These are phyloP conservation scores for Anolis apletophallus DNA, from an alignment of 2,797 vertebrate genomes.

Conservation along the genomic window DNA sequence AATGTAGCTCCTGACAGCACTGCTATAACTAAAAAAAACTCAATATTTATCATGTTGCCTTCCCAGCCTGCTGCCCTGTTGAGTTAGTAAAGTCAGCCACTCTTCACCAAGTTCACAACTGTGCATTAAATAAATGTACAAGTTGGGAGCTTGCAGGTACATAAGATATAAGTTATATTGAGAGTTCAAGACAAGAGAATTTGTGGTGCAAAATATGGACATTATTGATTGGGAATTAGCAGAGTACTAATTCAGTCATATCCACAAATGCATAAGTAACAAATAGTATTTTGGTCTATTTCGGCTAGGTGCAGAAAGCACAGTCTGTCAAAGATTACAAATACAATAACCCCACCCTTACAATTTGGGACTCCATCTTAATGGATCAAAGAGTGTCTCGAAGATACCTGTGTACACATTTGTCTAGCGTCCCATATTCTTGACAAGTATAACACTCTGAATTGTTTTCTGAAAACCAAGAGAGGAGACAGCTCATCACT, in stretches of 20 bases:
- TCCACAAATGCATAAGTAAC: constrained; percentile 10
- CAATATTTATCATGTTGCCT: constrained; percentile 41
- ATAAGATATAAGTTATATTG: not conserved
- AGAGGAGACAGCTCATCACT: not conserved
- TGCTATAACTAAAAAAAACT: constrained; percentile 21
- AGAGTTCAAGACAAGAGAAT: no score
- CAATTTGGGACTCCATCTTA: constrained; percentile 16
- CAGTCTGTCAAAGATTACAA: constrained; percentile 17
- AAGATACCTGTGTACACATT: constrained; percentile 14
- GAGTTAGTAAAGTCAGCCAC: constrained; percentile 5
- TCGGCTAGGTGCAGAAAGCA: not conserved
- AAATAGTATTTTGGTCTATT: constrained; percentile 3
- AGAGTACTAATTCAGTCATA: not conserved
- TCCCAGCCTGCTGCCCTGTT: constrained; percentile 16
- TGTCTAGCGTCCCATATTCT: constrained; percentile 16
- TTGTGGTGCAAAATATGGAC: not conserved
- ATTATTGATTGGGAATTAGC: constrained; percentile 14
- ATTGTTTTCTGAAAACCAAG: constrained; percentile 1
- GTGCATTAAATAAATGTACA: constrained; percentile 43
- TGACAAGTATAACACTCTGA: not conserved
- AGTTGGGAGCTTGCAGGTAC: constrained; percentile 18
- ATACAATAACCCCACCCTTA: not conserved
- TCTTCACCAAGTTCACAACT: constrained; percentile 1
- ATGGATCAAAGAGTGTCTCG: not conserved
- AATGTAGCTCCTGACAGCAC: constrained; percentile 23